phyloP scores from a whole-genome alignment of 1,140 invertebrate species.

The Aphelinus atriplicis region DNA sequence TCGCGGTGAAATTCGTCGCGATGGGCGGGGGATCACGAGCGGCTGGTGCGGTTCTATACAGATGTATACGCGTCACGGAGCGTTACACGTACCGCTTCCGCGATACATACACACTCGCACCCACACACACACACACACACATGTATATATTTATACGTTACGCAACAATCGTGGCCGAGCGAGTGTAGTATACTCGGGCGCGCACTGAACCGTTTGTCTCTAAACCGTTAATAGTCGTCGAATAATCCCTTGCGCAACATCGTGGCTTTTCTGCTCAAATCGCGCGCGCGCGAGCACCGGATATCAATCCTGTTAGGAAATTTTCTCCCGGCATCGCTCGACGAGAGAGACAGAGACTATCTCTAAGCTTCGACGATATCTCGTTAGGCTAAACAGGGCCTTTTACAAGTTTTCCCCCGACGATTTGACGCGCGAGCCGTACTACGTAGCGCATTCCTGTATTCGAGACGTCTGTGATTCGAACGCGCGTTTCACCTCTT shows the following conservation, averaged over 20 bases:
- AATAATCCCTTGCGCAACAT: conserved; percentile 5
- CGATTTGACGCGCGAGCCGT: no score
- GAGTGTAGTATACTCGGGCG: no score
- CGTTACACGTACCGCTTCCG: neutral
- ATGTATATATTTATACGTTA: neutral
- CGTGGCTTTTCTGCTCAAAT: neutral
- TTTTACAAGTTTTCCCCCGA: neutral
- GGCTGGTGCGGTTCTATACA: neutral
- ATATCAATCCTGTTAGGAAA: conserved; percentile 2
- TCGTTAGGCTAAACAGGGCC: neutral
- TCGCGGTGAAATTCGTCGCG: no score
- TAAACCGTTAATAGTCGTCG: conserved; percentile 1
- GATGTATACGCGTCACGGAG: neutral
- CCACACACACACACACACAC: no score
- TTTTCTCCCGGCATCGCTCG: neutral
- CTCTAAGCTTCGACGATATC: neutral
- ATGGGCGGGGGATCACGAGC: no score
- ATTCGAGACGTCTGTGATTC: no score
- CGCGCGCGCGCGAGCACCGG: neutral
- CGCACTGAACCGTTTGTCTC: neutral
- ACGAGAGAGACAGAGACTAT: no score
- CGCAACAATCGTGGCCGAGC: neutral
- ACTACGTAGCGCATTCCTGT: no score
- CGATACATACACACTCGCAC: no score
- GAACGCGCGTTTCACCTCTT: no score